phyloP scores from a whole-genome alignment of 2,113 vertebrate species.

The Fulmarus glacialis region DNA sequence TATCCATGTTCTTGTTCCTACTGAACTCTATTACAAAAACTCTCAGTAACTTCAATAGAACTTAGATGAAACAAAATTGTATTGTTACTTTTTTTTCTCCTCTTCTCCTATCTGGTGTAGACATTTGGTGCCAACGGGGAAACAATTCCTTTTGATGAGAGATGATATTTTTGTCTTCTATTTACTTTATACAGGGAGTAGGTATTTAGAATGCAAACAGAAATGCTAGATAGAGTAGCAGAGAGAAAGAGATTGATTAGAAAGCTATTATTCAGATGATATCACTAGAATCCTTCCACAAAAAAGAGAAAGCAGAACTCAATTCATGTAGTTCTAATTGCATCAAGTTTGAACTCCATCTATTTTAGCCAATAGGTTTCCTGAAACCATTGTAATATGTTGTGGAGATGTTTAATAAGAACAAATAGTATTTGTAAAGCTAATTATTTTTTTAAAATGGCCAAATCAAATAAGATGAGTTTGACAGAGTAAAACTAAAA shows the following conservation, averaged over 20 bases:
- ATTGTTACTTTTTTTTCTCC: background rate
- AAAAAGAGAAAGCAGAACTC: background rate
- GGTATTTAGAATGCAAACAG: background rate
- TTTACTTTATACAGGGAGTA: background rate
- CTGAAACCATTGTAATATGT: background rate
- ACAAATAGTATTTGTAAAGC: background rate
- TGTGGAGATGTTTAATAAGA: background rate
- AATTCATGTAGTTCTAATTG: background rate
- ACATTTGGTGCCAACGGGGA: background rate
- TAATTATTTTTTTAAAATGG: background rate
- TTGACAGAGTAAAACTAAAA: background rate
- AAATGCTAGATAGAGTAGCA: background rate
- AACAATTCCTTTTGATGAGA: conserved; percentile 10
- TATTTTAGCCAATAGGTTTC: background rate
- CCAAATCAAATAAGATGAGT: background rate
- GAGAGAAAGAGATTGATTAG: background rate
- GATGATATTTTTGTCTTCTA: conserved; percentile 18
- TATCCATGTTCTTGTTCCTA: background rate
- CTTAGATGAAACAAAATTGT: background rate
- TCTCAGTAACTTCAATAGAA: background rate
- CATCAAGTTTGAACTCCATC: background rate
- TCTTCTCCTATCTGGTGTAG: background rate
- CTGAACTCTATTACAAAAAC: background rate
- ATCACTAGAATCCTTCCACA: background rate
- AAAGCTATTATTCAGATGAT: background rate